Conservation (phyloP, 2,113 vertebrate species). For the Petrocephalus zakoni region DNA sequence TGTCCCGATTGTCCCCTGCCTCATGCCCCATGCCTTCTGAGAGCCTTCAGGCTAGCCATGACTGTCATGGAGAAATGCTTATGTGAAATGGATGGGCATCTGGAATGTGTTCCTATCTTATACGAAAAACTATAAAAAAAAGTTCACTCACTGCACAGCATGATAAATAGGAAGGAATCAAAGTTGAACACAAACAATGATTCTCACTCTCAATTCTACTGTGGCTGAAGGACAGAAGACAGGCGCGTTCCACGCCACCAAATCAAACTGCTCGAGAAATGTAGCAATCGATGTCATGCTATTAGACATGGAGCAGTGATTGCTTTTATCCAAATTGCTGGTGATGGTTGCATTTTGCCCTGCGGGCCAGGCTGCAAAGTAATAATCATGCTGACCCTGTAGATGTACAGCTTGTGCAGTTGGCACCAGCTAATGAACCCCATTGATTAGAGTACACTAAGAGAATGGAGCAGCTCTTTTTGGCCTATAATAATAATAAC, state of each 20-base stretch:
- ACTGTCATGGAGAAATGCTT: neutral
- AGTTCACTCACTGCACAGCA: neutral
- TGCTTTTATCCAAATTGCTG: neutral
- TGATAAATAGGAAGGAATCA: neutral
- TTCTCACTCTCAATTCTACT: neutral
- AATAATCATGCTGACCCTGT: neutral
- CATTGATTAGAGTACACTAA: neutral
- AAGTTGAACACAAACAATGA: neutral
- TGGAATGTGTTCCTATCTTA: neutral
- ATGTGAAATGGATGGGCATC: neutral
- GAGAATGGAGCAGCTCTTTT: neutral
- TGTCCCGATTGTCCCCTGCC: neutral
- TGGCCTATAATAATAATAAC: neutral
- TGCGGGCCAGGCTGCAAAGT: neutral
- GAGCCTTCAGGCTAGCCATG: neutral
- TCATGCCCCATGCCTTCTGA: neutral
- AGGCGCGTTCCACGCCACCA: neutral
- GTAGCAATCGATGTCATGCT: neutral
- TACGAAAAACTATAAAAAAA: neutral
- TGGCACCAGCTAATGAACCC: neutral
- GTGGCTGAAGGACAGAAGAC: neutral
- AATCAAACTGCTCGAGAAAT: neutral
- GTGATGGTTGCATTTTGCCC: neutral
- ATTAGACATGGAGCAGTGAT: neutral
- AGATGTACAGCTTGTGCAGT: neutral